Conservation (phyloP, 2,888 invertebrate species). For the Empis livida region DNA sequence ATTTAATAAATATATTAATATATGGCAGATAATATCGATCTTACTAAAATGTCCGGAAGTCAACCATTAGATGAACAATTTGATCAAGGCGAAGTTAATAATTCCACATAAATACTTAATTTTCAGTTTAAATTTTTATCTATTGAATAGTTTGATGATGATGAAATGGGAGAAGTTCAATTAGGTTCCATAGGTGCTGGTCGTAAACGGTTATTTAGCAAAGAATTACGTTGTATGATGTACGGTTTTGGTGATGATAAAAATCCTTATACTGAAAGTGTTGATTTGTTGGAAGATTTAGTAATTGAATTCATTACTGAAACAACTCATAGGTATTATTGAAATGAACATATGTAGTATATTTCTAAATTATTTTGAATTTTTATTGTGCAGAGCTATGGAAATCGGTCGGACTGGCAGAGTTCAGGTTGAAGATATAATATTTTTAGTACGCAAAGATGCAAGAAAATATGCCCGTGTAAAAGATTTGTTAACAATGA, state of each 20-base stretch:
- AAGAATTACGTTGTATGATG: constrained; percentile 96
- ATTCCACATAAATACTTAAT: not conserved
- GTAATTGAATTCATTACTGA: constrained; percentile 96
- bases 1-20: no score
- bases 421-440: constrained; percentile 96
- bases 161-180: constrained; percentile 56
- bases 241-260: constrained; percentile 99
- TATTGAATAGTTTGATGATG: constrained; percentile 33
- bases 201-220: constrained; percentile 75
- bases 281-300: constrained; percentile 91
- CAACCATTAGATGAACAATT: constrained; percentile 5
- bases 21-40: no score
- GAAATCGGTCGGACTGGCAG: constrained; percentile 93
- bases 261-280: constrained; percentile 97
- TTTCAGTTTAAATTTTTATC: not conserved
- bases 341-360: no score
- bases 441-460: constrained; percentile 91
- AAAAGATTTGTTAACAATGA: constrained; percentile 94
- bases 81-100: constrained; percentile 6
- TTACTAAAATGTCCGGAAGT: no score
- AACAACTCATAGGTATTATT: constrained; percentile 63
- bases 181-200: constrained; percentile 56
- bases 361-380: no score
- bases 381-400: constrained; percentile 57
- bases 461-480: constrained; percentile 93